Percentiles rank a stretch among this genome's conserved stretches.
phyloP scores from a whole-genome alignment of 2,113 vertebrate species.

The Protobothrops mucrosquamatus region DNA sequence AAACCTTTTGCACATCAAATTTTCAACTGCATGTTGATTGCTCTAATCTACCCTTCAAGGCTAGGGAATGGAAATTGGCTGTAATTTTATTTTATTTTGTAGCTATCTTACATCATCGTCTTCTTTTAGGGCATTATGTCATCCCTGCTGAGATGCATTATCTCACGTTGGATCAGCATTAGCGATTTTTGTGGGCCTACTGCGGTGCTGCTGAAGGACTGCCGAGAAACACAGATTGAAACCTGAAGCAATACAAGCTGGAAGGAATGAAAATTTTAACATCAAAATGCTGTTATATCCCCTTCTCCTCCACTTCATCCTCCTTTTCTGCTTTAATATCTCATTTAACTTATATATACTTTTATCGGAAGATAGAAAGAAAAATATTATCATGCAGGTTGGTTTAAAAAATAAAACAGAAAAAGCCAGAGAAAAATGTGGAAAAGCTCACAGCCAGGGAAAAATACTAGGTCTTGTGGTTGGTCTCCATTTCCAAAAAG shows the following conservation, averaged over 20 bases:
- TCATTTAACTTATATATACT: background rate
- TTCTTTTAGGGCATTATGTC: constrained; percentile 86
- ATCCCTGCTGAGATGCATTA: constrained; percentile 80
- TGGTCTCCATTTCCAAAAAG: background rate
- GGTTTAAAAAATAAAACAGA: background rate
- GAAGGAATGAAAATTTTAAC: constrained; percentile 68
- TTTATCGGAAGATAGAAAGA: background rate
- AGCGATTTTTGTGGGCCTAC: constrained; percentile 75
- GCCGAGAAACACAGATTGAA: constrained; percentile 78
- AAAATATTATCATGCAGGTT: background rate
- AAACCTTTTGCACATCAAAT: constrained; percentile 57
- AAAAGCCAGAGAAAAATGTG: background rate
- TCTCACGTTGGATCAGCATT: constrained; percentile 76
- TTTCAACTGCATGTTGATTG: constrained; percentile 68
- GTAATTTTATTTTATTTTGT: constrained; percentile 67
- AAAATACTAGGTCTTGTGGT: background rate
- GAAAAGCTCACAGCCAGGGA: background rate
- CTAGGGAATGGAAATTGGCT: constrained; percentile 72
- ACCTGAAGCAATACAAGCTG: constrained; percentile 77
- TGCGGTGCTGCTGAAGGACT: constrained; percentile 77
- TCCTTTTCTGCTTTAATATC: background rate
- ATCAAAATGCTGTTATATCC: constrained; percentile 55
- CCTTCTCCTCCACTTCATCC: constrained; percentile 31
- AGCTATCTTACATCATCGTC: constrained; percentile 82
- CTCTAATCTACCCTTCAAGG: constrained; percentile 66